Percentiles rank a stretch among this genome's conserved stretches.
Evolutionary conservation across 2,113 vertebrate genomes (phyloP).

Genomic region (Ailurus styani): DNA sequence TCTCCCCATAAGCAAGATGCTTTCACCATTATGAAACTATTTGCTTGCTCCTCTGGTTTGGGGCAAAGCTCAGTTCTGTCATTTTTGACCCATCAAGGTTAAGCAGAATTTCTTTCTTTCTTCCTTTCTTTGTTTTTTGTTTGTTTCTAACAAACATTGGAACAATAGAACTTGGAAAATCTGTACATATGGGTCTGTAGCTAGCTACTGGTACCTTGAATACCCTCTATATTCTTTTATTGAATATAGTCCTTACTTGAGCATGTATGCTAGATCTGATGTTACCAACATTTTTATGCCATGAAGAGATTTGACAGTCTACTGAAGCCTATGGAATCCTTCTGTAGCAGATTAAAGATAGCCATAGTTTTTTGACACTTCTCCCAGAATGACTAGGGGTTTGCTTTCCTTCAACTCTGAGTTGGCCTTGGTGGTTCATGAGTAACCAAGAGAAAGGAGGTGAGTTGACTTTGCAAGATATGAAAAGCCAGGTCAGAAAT

Average conservation of each 20-base stretch:
- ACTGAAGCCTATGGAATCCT: background rate
- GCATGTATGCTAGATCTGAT: background rate
- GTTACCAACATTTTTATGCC: background rate
- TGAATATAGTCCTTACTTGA: background rate
- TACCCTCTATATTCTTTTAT: background rate
- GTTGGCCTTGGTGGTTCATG: background rate
- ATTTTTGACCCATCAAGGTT: slow-evolving; percentile 47
- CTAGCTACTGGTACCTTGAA: background rate
- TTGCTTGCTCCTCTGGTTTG: slow-evolving; percentile 12
- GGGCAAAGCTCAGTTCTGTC: background rate
- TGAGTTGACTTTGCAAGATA: background rate
- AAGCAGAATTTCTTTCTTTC: background rate
- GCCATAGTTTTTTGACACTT: background rate
- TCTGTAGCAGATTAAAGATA: background rate
- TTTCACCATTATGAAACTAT: slow-evolving; percentile 28
- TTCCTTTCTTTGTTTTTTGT: background rate
- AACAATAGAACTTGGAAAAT: background rate
- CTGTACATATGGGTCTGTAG: background rate
- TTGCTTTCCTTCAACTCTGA: background rate
- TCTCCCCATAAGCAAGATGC: slow-evolving; percentile 38
- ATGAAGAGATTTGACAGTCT: background rate
- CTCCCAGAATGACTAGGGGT: background rate
- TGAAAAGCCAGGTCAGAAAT: background rate
- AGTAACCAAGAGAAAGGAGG: background rate
- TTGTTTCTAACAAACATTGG: background rate